Evolutionary conservation across 1,140 invertebrate species (phyloP).

Genomic region (Papilio xuthus): DNA sequence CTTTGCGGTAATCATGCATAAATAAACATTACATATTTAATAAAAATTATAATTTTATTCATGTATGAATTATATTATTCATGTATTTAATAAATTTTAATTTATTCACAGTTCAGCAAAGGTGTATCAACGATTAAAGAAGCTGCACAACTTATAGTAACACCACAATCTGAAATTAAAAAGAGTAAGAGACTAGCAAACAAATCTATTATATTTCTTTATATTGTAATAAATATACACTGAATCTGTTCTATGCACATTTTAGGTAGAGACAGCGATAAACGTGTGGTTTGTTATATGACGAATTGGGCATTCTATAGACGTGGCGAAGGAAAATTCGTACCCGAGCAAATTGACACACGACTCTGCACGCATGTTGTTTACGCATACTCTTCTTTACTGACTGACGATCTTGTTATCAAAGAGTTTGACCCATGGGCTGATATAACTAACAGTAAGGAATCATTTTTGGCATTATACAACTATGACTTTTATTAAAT

Average conservation of each 20-base stretch:
- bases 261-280: conserved; percentile 67
- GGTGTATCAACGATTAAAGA: conserved; percentile 43
- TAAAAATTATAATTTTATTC: background rate
- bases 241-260: conserved; percentile 29
- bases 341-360: conserved; percentile 91
- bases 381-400: conserved; percentile 94
- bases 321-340: conserved; percentile 90
- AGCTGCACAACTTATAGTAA: conserved; percentile 44
- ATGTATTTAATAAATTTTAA: background rate
- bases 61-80: background rate
- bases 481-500: background rate
- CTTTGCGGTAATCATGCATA: conserved; percentile 57
- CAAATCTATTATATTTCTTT: background rate
- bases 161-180: conserved; percentile 53
- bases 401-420: conserved; percentile 88
- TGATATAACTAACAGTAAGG: conserved; percentile 92
- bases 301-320: conserved; percentile 95
- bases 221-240: background rate
- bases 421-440: conserved; percentile 92
- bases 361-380: conserved; percentile 93
- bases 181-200: conserved; percentile 54
- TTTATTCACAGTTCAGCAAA: conserved; percentile 55
- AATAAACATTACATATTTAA: background rate
- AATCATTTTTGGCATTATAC: conserved; percentile 3
- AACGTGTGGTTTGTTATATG: conserved; percentile 91